Conservation (phyloP, 2,888 invertebrate species). For the Trichopria drosophilae region DNA sequence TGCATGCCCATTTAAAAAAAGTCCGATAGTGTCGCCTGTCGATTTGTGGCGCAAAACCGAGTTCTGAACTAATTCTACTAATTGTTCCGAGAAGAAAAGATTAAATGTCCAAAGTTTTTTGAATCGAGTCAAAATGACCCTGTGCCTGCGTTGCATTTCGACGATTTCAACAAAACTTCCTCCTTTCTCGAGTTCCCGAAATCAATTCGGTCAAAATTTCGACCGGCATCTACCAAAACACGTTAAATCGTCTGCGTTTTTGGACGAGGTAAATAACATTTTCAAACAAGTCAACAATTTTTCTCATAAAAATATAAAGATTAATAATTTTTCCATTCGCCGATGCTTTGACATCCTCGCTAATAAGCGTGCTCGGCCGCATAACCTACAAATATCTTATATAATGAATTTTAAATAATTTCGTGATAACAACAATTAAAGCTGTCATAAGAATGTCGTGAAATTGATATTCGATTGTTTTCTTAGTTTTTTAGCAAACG, state of each 20-base stretch:
- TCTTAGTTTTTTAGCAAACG: too few relatives aligned
- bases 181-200: conserved; percentile 63
- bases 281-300: not conserved
- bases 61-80: too few relatives aligned
- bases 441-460: too few relatives aligned
- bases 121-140: conserved; percentile 66
- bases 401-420: too few relatives aligned
- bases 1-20: too few relatives aligned
- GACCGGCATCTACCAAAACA: conserved; percentile 60
- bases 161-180: conserved; percentile 63
- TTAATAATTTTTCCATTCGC: not conserved
- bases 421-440: too few relatives aligned
- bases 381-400: conserved; percentile 15
- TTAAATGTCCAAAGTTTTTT: too few relatives aligned
- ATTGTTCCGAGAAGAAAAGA: too few relatives aligned
- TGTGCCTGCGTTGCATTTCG: conserved; percentile 64
- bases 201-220: conserved; percentile 61
- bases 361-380: too few relatives aligned
- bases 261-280: conserved; percentile 61
- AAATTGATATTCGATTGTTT: too few relatives aligned
- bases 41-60: too few relatives aligned
- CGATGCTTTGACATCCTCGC: not conserved
- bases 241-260: conserved; percentile 58
- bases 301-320: not conserved
- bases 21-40: too few relatives aligned